phyloP scores from a whole-genome alignment of 2,888 invertebrate species.

The Lepidocyrtoides sp. region DNA sequence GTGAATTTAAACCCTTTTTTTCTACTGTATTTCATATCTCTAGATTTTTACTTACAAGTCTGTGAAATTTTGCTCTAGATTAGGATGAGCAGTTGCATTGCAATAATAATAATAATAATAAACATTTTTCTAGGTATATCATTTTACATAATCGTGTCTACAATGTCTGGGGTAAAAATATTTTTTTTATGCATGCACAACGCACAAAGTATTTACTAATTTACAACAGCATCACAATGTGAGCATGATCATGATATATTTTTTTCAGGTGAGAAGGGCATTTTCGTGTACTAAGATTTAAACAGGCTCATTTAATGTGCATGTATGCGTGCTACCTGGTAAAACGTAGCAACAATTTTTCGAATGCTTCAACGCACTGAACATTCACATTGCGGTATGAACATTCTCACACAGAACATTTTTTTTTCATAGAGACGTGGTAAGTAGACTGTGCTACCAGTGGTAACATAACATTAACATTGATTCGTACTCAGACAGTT shows the following conservation, averaged over 20 bases:
- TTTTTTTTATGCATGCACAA: neutral
- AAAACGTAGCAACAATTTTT: slow-evolving; percentile 16
- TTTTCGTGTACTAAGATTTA: slow-evolving; percentile 29
- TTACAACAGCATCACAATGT: neutral
- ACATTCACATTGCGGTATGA: slow-evolving; percentile 17
- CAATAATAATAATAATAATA: no score
- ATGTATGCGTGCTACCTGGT: slow-evolving; percentile 67
- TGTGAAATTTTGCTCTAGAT: slow-evolving; percentile 32
- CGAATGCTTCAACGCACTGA: slow-evolving; percentile 42
- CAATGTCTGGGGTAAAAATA: neutral
- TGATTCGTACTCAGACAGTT: no score
- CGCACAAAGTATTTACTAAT: neutral
- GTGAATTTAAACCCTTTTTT: neutral
- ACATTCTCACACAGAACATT: neutral
- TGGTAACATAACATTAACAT: no score
- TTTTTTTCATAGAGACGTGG: neutral
- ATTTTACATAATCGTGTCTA: neutral
- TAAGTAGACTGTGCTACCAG: slow-evolving; percentile 1
- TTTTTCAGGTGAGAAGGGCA: slow-evolving; percentile 12
- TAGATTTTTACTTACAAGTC: neutral
- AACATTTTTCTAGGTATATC: neutral
- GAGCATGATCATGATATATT: neutral
- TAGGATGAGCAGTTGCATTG: neutral
- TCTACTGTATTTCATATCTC: neutral
- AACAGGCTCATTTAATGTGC: slow-evolving; percentile 62